These are phyloP conservation scores for Chascanopsetta lugubris DNA, from an alignment of 2,113 vertebrate genomes.

Conservation along the genomic window DNA sequence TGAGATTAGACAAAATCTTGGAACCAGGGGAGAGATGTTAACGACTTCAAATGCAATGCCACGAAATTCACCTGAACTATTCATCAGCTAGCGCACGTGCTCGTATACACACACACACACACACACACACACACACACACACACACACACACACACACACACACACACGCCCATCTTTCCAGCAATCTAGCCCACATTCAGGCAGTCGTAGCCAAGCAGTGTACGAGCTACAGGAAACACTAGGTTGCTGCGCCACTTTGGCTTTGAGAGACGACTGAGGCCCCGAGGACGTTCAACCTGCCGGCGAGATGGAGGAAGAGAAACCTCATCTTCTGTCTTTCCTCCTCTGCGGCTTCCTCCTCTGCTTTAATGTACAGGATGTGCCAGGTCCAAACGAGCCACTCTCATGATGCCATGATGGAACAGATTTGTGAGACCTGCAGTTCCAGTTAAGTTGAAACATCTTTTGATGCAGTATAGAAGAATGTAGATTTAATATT, in stretches of 20 bases:
- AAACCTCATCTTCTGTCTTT: slow-evolving; percentile 12
- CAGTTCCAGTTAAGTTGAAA: no score
- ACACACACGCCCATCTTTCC: slow-evolving; percentile 10
- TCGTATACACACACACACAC: background rate
- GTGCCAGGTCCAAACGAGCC: background rate
- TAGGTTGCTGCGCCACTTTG: slow-evolving; percentile 18
- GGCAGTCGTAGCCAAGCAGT: slow-evolving; percentile 28
- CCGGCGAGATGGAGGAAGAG: slow-evolving; percentile 2
- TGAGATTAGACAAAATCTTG: slow-evolving; percentile 47
- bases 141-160: background rate
- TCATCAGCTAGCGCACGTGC: slow-evolving; percentile 55
- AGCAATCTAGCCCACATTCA: slow-evolving; percentile 39
- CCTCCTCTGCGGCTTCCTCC: background rate
- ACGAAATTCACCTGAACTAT: slow-evolving; percentile 60
- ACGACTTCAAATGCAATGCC: slow-evolving; percentile 55
- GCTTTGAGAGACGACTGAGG: slow-evolving; percentile 37
- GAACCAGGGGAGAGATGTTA: slow-evolving; percentile 50
- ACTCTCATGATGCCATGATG: background rate
- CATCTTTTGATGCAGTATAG: no score
- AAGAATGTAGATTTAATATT: no score
- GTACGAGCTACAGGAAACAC: slow-evolving; percentile 27
- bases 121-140: background rate
- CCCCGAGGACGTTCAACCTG: slow-evolving; percentile 34
- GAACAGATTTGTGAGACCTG: background rate
- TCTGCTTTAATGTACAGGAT: slow-evolving; percentile 4